Evolutionary conservation across 2,888 invertebrate species (phyloP), one percentile per base, ranked within the genome.

Genomic region (Peribatodes rhomboidaria): DNA sequence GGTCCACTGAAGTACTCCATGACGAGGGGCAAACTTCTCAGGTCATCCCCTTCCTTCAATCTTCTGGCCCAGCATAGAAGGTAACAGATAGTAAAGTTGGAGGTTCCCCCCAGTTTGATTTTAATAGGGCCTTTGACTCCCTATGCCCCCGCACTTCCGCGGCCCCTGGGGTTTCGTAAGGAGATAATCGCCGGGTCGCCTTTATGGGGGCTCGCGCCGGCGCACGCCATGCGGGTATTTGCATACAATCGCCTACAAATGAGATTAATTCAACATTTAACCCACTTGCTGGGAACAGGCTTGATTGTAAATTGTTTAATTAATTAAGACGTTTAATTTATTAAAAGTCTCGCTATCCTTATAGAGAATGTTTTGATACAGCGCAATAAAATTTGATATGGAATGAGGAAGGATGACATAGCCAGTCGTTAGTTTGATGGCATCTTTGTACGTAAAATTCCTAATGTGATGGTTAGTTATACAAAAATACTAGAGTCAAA

Each of bases 211-310:
- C 27, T 13, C 73, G 78, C 78, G 81, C 78, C 47, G 67, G 76
- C 80, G 81, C 82, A 80, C 78, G 76, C 74, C 74, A 90, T 90
- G 87, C 88, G 89, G 90, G 89, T 79, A 87, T 90, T 90, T 81
- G 76, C 87, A 87, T 89, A 84, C 85, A 87, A 87, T 87, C 78
- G 79, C 60, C 66, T 61, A 73, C 69, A 37, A 76, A 74, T 65
- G 68, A 78, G 77, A 83, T 81, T 82, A 80, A 84, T 82, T 82
- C 79, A 68, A 70, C 74, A 70, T 68, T 71, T 83, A 81, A 83
- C 85, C 83, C 74, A 85, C 74, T 84, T 85, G 72, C 62, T 65
- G 70, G 49, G 55, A 60, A 68, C 37, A 52, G 60, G 20, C 60
- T 58, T 65, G 68, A 71, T 73, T 74, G 58, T 70, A 73, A 68